phyloP scores from a whole-genome alignment of 2,113 vertebrate species.

The Chaetorhynchus papuensis region DNA sequence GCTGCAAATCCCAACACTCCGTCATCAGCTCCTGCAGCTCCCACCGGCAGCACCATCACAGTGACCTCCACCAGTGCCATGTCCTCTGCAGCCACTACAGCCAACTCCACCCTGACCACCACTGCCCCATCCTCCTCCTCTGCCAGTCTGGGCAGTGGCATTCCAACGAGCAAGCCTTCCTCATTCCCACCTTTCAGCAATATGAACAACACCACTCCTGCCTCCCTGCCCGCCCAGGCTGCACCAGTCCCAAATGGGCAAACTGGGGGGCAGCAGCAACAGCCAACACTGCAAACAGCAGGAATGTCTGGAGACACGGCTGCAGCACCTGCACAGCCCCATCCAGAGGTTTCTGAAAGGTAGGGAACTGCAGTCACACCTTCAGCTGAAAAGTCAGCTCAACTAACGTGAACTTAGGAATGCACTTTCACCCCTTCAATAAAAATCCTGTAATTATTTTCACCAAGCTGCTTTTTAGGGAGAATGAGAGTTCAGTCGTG shows the following conservation, averaged over 20 bases:
- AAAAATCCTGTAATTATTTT: not conserved
- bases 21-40: constrained; percentile 63
- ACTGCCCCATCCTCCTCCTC: constrained; percentile 77
- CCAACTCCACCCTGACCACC: constrained; percentile 70
- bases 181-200: constrained; percentile 87
- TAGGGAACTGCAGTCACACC: constrained; percentile 17
- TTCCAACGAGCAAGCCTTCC: constrained; percentile 82
- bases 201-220: constrained; percentile 70
- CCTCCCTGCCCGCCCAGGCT: constrained; percentile 73
- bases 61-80: constrained; percentile 74
- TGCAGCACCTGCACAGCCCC: constrained; percentile 76
- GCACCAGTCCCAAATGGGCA: constrained; percentile 79
- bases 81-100: constrained; percentile 77
- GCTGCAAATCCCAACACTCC: constrained; percentile 74
- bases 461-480: not conserved
- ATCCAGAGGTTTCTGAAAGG: constrained; percentile 92
- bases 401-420: accelerated
- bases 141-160: constrained; percentile 67
- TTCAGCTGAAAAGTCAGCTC: not conserved
- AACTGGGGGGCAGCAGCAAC: constrained; percentile 79
- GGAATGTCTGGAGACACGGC: constrained; percentile 78
- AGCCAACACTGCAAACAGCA: constrained; percentile 70
- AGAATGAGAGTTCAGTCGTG: not conserved
- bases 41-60: constrained; percentile 68
- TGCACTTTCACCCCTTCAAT: accelerated